Evolutionary conservation across 2,113 vertebrate genomes (phyloP).

Genomic region (Pseudorhombus dupliciocellatus): DNA sequence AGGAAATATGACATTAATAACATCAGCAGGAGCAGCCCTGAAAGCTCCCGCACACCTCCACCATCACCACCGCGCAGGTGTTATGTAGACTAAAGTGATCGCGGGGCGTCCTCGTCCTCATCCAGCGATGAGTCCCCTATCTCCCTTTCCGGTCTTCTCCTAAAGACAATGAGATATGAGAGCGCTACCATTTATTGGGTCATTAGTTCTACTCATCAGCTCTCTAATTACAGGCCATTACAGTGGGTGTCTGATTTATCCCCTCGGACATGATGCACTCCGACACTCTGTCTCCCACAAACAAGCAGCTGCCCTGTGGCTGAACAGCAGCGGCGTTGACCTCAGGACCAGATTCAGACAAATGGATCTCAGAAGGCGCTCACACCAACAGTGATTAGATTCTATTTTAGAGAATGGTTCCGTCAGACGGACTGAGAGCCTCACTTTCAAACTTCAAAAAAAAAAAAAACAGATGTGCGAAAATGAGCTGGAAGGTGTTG

Average conservation of each 20-base stretch:
- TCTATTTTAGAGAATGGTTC: neutral
- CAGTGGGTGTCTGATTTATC: conserved; percentile 56
- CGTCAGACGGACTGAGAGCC: neutral
- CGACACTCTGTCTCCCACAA: conserved; percentile 65
- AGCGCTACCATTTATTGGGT: conserved; percentile 66
- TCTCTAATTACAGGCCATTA: conserved; percentile 74
- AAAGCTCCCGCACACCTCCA: neutral
- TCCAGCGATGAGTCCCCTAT: conserved; percentile 35
- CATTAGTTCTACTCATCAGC: conserved; percentile 76
- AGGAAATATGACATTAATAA: conserved; percentile 6
- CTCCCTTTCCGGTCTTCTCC: conserved; percentile 26
- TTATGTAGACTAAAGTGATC: conserved; percentile 52
- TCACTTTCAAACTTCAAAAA: no score
- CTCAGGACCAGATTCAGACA: conserved; percentile 36
- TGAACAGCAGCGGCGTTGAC: conserved; percentile 24
- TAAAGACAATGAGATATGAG: conserved; percentile 52
- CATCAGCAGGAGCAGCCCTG: neutral
- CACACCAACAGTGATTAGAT: neutral
- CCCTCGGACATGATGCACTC: conserved; percentile 61
- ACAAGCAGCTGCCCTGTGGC: conserved; percentile 53
- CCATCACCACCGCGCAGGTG: conserved; percentile 15
- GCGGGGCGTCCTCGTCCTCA: neutral
- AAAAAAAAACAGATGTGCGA: no score
- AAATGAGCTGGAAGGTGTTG: no score
- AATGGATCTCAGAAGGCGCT: neutral